Evolutionary conservation across 2,797 vertebrate genomes (phyloP), one percentile per base, ranked within the genome.

Genomic region (Pachyuromys duprasi): DNA sequence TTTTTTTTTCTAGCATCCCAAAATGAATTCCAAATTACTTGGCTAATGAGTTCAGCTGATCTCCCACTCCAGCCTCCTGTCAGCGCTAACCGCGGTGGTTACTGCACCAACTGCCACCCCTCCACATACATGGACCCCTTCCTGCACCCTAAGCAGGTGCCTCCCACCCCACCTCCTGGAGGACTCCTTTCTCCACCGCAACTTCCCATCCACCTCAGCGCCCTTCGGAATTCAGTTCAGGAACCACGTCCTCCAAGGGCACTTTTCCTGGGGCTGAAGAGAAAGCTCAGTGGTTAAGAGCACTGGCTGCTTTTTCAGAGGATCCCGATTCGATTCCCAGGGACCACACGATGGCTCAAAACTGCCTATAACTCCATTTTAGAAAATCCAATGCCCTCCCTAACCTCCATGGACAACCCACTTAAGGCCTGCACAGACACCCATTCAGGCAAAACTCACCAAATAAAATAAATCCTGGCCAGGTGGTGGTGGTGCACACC

Each of bases 31-130:
- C 63, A 82, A 65, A 89, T 81, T 69, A 72, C 75, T 80, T 60
- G 45, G 57, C 49, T 69, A 63, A 33, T 55, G n/a, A 93, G 63
- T n/a, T 75, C 93, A 86, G 62, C 92, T 75, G 62, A 57, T 80
- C 13, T 67, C 36, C 31, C 55, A 33, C 15, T 86, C 8, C 33
- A 39, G 24, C n/a, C 74, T 79, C 45, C 17, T 45, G 36, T 75
- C 74, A 76, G 42, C 94, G 22, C 75, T 91, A 86, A 53, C 39
- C 18, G 49, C 42, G 70, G 22, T 65, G 45, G 72, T n/a, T n/a
- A n/a, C n/a, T n/a, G n/a, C n/a, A n/a, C n/a, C n/a, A n/a, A n/a
- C n/a, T n/a, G n/a, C 22, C 14, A n/a, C 49, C 86, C 70, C 45
- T 86, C 53, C 42, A 67, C 80, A 53, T 45, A 17, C 45, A 89